Evolutionary conservation across 1,140 invertebrate species (phyloP).

Genomic region (Prorops nasuta): DNA sequence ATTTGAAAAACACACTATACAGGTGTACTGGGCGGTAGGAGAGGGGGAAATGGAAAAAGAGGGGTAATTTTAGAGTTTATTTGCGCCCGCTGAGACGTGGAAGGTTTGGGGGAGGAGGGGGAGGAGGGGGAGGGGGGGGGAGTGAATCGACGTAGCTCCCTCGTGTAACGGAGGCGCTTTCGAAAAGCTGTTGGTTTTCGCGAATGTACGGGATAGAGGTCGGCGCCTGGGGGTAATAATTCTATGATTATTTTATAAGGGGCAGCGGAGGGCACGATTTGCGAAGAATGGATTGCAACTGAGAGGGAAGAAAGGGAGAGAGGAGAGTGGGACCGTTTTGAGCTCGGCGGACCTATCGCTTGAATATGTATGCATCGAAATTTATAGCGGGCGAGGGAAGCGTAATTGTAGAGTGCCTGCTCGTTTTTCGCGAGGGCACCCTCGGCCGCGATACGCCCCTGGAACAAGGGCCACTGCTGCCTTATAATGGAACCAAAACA

Average conservation of each 20-base stretch:
- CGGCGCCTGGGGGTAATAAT: conserved; percentile 47
- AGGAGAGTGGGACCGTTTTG: not conserved
- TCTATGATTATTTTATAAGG: conserved; percentile 53
- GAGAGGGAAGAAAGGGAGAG: not conserved
- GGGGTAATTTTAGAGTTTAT: no score
- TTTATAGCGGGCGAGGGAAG: conserved; percentile 45
- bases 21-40: no score
- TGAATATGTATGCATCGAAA: conserved; percentile 54
- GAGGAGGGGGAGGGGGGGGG: no score
- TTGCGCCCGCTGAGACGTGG: no score
- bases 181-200: no score
- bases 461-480: conserved; percentile 4
- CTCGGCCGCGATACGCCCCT: conserved; percentile 1
- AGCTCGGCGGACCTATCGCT: no score
- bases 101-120: no score
- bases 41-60: no score
- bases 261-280: conserved; percentile 11
- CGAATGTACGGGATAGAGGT: no score
- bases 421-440: conserved; percentile 25
- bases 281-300: not conserved
- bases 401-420: conserved; percentile 43
- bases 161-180: no score
- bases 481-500: conserved; percentile 53
- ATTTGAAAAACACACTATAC: no score
- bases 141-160: no score